Conservation (phyloP, 2,888 invertebrate species). For the Opisthograptis luteolata region DNA sequence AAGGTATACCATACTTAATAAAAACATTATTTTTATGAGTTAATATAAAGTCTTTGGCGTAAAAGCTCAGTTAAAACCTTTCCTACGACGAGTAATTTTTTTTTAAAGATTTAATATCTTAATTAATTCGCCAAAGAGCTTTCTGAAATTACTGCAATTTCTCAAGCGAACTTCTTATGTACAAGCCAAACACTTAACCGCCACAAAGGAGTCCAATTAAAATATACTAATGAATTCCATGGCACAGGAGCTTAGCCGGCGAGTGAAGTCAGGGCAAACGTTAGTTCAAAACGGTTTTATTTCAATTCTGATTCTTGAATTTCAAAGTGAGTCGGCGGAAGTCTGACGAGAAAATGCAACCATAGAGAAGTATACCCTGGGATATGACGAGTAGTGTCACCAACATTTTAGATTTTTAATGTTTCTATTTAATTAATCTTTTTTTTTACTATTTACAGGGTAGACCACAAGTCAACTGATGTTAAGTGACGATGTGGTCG, state of each 20-base stretch:
- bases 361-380: background rate
- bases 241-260: constrained; percentile 27
- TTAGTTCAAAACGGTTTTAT: constrained; percentile 33
- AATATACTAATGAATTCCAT: constrained; percentile 34
- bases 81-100: no score
- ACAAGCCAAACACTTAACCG: constrained; percentile 28
- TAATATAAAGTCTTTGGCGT: no score
- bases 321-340: constrained; percentile 30
- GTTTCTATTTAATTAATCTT: no score
- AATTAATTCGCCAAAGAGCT: constrained; percentile 20
- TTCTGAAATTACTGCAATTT: constrained; percentile 17
- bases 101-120: no score
- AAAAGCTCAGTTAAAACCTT: no score
- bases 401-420: no score
- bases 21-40: no score
- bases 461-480: no score
- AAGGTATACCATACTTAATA: no score
- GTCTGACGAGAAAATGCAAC: constrained; percentile 28
- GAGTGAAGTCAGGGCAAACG: constrained; percentile 30
- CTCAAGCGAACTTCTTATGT: constrained; percentile 21
- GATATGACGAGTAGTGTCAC: background rate
- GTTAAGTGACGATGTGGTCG: no score
- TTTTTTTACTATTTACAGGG: no score
- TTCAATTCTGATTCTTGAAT: constrained; percentile 28
- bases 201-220: constrained; percentile 32